A percentile compares a stretch with the other conserved stretches of the same genome.
phyloP scores from a whole-genome alignment of 2,888 invertebrate species.

The Synergus gifuensis region DNA sequence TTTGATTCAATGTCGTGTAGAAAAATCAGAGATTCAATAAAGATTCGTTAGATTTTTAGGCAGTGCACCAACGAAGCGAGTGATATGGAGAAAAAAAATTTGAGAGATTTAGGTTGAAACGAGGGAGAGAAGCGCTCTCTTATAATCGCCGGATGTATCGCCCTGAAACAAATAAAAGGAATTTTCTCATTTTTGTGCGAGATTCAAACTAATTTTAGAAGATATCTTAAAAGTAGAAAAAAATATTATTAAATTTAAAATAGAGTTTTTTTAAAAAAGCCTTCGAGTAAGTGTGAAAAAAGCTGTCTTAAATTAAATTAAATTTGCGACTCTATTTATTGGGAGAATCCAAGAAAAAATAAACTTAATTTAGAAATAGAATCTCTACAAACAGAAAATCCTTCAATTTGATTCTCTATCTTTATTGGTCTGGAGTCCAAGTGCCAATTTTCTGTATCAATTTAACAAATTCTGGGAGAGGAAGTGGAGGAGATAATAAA shows the following conservation, averaged over 20 bases:
- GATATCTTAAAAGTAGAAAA: constrained; percentile 46
- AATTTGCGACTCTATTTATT: not conserved
- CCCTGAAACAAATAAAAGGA: constrained; percentile 83
- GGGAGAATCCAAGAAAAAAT: constrained; percentile 56
- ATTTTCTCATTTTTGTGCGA: constrained; percentile 19
- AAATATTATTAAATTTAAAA: constrained; percentile 12
- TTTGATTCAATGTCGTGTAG: not conserved
- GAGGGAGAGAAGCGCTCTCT: constrained; percentile 91
- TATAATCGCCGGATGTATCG: constrained; percentile 96
- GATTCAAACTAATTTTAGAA: constrained; percentile 2
- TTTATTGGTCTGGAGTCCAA: not conserved
- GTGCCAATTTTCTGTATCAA: constrained; percentile 7
- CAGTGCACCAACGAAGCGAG: constrained; percentile 31
- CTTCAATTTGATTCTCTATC: not conserved
- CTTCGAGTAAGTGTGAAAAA: not conserved
- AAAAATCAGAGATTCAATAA: constrained; percentile 14
- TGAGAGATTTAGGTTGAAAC: constrained; percentile 81
- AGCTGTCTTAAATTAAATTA: not conserved
- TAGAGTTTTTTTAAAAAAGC: not conserved
- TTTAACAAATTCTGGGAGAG: constrained; percentile 42
- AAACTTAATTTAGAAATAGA: constrained; percentile 44
- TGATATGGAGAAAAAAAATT: constrained; percentile 47
- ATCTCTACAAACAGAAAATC: constrained; percentile 18
- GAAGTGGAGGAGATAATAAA: constrained; percentile 81
- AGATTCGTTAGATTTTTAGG: constrained; percentile 37